phyloP scores from a whole-genome alignment of 2,113 vertebrate genomes.

The Motacilla tschutschensis region DNA sequence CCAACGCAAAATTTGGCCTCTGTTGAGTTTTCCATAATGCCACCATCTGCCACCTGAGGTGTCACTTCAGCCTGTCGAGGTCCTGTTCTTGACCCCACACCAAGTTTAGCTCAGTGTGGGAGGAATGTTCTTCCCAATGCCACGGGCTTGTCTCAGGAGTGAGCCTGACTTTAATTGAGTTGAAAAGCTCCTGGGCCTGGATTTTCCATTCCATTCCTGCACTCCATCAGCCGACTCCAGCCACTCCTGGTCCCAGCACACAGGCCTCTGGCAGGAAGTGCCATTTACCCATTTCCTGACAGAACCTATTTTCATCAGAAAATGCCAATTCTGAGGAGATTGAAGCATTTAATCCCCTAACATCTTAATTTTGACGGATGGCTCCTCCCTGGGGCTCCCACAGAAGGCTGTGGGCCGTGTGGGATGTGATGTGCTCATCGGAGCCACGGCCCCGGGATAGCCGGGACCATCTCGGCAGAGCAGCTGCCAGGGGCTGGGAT shows the following conservation, averaged over 20 bases:
- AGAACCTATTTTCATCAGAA: not conserved
- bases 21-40: accelerated
- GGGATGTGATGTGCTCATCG: not conserved
- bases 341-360: not conserved
- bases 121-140: not conserved
- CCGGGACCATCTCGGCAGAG: not conserved
- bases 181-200: not conserved
- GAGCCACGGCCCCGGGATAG: not conserved
- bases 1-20: not conserved
- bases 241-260: accelerated
- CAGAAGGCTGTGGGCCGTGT: not conserved
- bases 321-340: accelerated
- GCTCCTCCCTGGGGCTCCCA: not conserved
- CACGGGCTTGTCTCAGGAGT: accelerated
- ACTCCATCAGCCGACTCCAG: not conserved
- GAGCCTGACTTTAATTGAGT: not conserved
- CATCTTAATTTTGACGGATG: not conserved
- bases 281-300: not conserved
- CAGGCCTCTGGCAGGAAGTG: not conserved
- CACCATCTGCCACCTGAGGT: accelerated
- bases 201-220: not conserved
- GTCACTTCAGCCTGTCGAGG: accelerated
- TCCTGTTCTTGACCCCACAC: not conserved
- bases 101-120: not conserved
- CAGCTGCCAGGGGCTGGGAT: not conserved